Conservation (phyloP, 2,888 invertebrate genomes). For the Cosmia trapezina region DNA sequence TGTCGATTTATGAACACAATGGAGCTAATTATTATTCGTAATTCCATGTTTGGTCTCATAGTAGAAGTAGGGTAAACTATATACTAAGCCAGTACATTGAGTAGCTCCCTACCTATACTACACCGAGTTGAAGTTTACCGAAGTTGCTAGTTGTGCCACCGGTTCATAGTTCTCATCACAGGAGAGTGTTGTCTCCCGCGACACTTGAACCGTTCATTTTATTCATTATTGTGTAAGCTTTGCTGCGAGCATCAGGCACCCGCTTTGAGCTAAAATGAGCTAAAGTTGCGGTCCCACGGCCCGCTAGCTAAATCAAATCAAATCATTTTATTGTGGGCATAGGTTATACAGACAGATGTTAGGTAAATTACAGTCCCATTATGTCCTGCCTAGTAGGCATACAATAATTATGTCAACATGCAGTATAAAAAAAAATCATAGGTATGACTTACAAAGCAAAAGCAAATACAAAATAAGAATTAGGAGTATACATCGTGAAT, state of each 20-base stretch:
- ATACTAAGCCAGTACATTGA: neutral
- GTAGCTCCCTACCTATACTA: neutral
- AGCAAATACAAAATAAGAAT: too few species aligned
- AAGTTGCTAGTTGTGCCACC: constrained; percentile 5
- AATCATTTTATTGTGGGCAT: too few species aligned
- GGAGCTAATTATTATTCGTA: neutral
- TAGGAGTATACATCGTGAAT: too few species aligned
- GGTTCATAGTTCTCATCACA: constrained; percentile 7
- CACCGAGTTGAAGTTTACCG: constrained; percentile 6
- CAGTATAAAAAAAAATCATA: too few species aligned
- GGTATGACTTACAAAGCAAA: too few species aligned
- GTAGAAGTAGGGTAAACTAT: neutral
- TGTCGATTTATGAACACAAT: neutral
- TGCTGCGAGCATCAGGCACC: neutral
- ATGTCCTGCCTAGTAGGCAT: too few species aligned
- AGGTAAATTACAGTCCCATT: too few species aligned
- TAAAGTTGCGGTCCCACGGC: too few species aligned
- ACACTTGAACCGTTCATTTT: constrained; percentile 15
- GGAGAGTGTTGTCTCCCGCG: constrained; percentile 7
- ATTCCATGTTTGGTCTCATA: too few species aligned
- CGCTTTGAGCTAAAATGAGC: neutral
- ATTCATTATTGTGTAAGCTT: constrained; percentile 17
- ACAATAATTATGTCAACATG: too few species aligned
- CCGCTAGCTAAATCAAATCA: too few species aligned
- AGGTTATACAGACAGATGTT: too few species aligned